These are phyloP conservation scores for Perognathus longimembris DNA, from an alignment of 2,113 vertebrate genomes.

Conservation along the genomic window DNA sequence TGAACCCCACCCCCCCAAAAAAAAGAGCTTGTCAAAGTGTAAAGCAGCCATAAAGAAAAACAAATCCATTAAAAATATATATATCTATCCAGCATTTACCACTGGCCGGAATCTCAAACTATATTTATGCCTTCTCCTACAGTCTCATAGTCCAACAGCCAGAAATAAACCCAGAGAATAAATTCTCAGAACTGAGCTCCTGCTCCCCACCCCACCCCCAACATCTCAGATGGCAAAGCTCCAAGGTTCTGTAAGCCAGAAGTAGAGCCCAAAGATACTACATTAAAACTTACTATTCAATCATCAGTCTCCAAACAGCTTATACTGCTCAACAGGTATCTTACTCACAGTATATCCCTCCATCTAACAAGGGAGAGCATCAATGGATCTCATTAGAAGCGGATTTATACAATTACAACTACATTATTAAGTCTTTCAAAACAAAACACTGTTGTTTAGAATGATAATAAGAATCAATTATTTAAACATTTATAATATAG, in stretches of 20 bases:
- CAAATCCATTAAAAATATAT: conserved; percentile 28
- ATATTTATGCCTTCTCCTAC: conserved; percentile 41
- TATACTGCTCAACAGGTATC: background rate
- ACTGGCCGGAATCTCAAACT: conserved; percentile 33
- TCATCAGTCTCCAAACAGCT: background rate
- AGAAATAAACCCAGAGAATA: conserved; percentile 71
- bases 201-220: background rate
- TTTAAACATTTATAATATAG: conserved; percentile 22
- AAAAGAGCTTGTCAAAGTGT: background rate
- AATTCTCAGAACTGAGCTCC: conserved; percentile 36
- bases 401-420: background rate
- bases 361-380: background rate
- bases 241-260: conserved; percentile 31
- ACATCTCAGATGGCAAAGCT: background rate
- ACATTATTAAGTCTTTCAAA: background rate
- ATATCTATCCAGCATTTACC: background rate
- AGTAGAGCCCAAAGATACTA: background rate
- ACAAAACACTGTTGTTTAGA: background rate
- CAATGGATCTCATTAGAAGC: background rate
- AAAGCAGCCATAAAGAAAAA: conserved; percentile 48
- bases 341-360: background rate
- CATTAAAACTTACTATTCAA: background rate
- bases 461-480: conserved; percentile 10
- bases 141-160: conserved; percentile 46
- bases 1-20: too few species aligned